Evolutionary conservation across 2,888 invertebrate species (phyloP), one percentile per base, ranked within the genome.

Genomic region (Euphydryas editha): DNA sequence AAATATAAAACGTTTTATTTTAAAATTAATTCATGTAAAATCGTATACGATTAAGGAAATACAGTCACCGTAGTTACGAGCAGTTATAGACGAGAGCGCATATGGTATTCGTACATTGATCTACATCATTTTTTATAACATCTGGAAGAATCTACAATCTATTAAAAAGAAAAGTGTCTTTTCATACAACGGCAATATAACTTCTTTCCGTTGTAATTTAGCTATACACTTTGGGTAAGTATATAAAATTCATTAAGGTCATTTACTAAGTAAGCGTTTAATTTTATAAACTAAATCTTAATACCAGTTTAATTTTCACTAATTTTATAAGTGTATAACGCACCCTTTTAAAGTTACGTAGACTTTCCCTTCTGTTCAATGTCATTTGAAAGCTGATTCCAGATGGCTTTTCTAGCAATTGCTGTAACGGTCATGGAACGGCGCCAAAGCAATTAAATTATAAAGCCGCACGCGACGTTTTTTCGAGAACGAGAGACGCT

Each of bases 371-470:
- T 8, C 30, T 30, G 30, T n/a, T 6, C 42, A n/a, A 44, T 44
- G 42, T 44, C 0, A 51, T 42, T 39, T 42, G 18, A 57, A 51
- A 51, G 42, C 58, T 44, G 15, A 15, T 17, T 24, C 51, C 42
- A 64, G 21, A 54, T 46, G 55, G 64, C 67, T 60, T 60, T 73
- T 73, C 70, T 65, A 75, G 61, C 65, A 63, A 67, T 75, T 67
- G 73, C 77, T 63, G 74, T 75, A 75, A 72, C 73, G 70, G 77
- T 72, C 75, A 79, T 90, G 90, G 88, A 86, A 85, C 81, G 81
- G 83, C 79, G 90, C 90, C 90, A 90, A 87, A 87, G 86, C 88
- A 90, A 91, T 91, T 91, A 90, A 86, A 86, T 80, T 79, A 81
- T 78, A 80, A 80, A 82, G 80, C 84, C 80, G 79, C 82, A 78